Evolutionary conservation across 2,888 invertebrate species (phyloP).

Genomic region (Balanococcus diminutus): DNA sequence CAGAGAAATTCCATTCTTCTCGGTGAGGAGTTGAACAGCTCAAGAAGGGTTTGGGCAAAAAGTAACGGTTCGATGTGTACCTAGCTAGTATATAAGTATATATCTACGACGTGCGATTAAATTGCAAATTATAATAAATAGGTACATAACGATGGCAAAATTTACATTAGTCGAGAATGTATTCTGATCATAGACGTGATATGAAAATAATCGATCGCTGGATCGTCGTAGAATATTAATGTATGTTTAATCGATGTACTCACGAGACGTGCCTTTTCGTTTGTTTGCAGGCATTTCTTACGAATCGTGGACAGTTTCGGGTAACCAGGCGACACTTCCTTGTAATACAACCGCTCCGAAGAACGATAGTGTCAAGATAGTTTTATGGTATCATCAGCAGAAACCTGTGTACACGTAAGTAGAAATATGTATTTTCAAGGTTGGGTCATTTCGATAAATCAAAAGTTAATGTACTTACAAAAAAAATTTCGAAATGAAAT

Average conservation of each 20-base stretch:
- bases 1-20: neutral
- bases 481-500: too few species aligned
- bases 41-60: too few species aligned
- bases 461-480: too few species aligned
- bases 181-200: neutral
- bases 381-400: neutral
- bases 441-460: too few species aligned
- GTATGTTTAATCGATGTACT: neutral
- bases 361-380: constrained; percentile 17
- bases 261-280: neutral
- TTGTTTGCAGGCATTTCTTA: neutral
- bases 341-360: constrained; percentile 3
- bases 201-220: neutral
- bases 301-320: neutral
- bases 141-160: neutral
- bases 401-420: neutral
- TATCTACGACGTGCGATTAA: neutral
- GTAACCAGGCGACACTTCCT: neutral
- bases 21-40: too few species aligned
- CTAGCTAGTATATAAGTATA: too few species aligned
- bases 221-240: neutral
- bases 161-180: neutral
- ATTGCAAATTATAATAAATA: neutral
- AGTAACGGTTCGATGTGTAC: too few species aligned
- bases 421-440: too few species aligned